Evolutionary conservation across 2,797 vertebrate species (phyloP).

Genomic region (Sitta carolinensis): DNA sequence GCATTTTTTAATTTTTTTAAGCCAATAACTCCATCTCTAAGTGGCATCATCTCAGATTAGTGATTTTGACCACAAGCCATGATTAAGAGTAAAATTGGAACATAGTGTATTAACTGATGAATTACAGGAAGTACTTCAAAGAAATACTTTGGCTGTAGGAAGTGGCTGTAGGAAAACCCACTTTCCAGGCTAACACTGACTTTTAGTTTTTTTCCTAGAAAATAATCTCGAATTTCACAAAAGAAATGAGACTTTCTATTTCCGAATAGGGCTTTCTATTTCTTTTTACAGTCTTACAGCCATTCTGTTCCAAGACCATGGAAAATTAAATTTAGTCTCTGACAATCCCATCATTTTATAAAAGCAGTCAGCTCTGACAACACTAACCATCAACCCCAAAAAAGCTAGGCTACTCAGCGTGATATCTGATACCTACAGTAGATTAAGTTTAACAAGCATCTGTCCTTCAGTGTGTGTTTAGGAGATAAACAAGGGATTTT

Average conservation of each 20-base stretch:
- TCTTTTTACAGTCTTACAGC: neutral
- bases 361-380: slow-evolving; percentile 23
- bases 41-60: neutral
- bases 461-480: neutral
- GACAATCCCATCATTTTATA: slow-evolving; percentile 33
- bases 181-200: neutral
- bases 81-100: neutral
- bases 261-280: neutral
- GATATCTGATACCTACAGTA: neutral
- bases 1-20: neutral
- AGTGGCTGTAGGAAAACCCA: neutral
- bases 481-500: neutral
- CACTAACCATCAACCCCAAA: neutral
- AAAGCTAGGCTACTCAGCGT: neutral
- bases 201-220: neutral
- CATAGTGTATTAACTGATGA: neutral
- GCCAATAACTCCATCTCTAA: neutral
- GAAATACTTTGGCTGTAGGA: neutral
- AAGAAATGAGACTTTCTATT: neutral
- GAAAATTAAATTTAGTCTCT: slow-evolving; percentile 50
- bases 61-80: neutral
- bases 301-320: slow-evolving; percentile 4
- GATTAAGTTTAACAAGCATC: neutral
- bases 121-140: neutral
- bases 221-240: neutral